Conservation (phyloP, 2,113 vertebrate species). For the Myotis yumanensis region DNA sequence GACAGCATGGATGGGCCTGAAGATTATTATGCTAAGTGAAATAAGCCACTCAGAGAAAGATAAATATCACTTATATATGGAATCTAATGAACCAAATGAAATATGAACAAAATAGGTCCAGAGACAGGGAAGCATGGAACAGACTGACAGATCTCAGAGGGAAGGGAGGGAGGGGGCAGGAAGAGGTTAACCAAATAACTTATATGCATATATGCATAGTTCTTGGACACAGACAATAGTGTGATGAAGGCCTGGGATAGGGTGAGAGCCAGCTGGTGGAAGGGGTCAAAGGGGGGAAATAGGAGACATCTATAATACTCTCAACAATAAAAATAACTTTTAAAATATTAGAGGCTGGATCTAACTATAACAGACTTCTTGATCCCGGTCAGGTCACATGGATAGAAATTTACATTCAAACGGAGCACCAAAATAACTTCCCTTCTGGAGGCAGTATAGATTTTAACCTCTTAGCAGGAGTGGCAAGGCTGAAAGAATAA, state of each 20-base stretch:
- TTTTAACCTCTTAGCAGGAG: conserved; percentile 54
- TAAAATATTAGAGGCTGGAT: conserved; percentile 63
- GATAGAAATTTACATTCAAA: conserved; percentile 78
- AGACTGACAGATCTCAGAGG: background rate
- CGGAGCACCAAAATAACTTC: conserved; percentile 75
- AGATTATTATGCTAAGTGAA: background rate
- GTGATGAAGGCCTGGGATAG: background rate
- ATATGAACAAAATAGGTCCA: background rate
- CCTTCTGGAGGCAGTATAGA: conserved; percentile 64
- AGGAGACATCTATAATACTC: background rate
- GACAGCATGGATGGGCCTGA: background rate
- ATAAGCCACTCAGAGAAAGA: background rate
- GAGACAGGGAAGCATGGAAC: background rate
- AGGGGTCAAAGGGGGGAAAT: background rate
- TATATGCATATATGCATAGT: background rate
- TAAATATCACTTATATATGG: background rate
- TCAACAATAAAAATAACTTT: background rate
- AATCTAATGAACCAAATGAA: background rate
- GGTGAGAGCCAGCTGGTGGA: background rate
- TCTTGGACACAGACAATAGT: background rate
- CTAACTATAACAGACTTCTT: conserved; percentile 67
- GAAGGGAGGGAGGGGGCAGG: background rate
- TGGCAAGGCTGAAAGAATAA: conserved; percentile 64
- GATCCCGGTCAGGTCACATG: conserved; percentile 39
- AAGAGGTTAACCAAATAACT: background rate